Base-by-base conservation (phyloP, 1,140 invertebrate species). In the Monochamus saltuarius region DNA sequence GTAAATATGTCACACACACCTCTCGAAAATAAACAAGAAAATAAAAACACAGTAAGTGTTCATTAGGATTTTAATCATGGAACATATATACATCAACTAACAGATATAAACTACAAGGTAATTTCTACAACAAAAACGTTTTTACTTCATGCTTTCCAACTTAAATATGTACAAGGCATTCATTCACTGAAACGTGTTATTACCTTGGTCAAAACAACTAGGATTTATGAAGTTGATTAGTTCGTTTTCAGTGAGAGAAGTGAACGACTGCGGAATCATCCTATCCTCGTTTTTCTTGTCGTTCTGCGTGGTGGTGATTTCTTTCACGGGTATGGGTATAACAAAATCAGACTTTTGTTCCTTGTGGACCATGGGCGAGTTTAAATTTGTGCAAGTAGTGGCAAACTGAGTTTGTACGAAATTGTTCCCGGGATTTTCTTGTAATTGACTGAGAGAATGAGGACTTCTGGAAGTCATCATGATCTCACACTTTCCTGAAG, bases 161-260 rank as follows among this genome's bases (percentile, higher is more conserved):
- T 29, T 2, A 29, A 29, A 29, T 29, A 29, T 29, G 22, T 29
- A 29, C 22, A 29, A 29, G 2, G 22, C 22, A 29, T 46, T 16
- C n/a, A 46, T 34, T 43, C 14, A 66, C 14, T 64, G 58, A 64
- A 62, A 62, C 42, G 60, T 60, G 47, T 53, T 61, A 56, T 83
- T 78, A 87, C 85, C 84, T 83, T 87, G 86, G 79, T 92, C 89
- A 71, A 93, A 93, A 75, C 88, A 90, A 77, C 85, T 90, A 11
- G 90, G 88, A 81, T 92, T 91, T 50, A 93, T 92, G 73, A 91
- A 90, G 72, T 87, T 91, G 47, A 93, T 82, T 56, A 93, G 81
- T 79, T 93, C 90, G 73, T 88, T 87, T 69, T 92, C 90, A 51
- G 89, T 90, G 85, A 93, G 90, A 49, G 87, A 85, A 14, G 88